Conservation (phyloP, 2,888 invertebrate genomes). For the Thereva unica region DNA sequence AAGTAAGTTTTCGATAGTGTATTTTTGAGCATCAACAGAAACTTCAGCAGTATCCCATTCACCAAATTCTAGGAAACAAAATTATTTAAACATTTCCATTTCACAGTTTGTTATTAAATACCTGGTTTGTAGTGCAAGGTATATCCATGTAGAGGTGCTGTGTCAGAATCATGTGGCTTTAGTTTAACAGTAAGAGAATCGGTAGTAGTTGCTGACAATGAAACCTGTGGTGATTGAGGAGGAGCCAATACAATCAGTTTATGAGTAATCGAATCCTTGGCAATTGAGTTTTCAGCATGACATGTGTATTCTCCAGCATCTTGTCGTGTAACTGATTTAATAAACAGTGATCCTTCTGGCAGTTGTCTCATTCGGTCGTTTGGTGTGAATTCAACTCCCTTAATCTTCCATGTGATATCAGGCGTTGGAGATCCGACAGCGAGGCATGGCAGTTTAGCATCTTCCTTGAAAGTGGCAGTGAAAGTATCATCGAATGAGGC, state of each 20-base stretch:
- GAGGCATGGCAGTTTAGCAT: constrained; percentile 86
- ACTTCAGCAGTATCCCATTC: constrained; percentile 90
- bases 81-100: background rate
- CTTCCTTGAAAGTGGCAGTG: constrained; percentile 88
- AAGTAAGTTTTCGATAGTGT: constrained; percentile 83
- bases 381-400: constrained; percentile 75
- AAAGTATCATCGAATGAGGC: constrained; percentile 94
- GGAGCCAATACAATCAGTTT: constrained; percentile 80
- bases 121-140: constrained; percentile 87
- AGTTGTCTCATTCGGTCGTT: constrained; percentile 82
- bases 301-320: constrained; percentile 96
- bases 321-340: constrained; percentile 83
- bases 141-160: constrained; percentile 89
- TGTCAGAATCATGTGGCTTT: constrained; percentile 74
- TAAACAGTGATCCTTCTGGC: constrained; percentile 88
- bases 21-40: constrained; percentile 76
- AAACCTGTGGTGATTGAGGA: constrained; percentile 76
- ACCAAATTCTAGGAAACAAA: constrained; percentile 70
- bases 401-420: constrained; percentile 86
- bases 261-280: constrained; percentile 89
- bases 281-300: constrained; percentile 89
- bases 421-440: constrained; percentile 92
- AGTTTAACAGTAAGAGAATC: constrained; percentile 74
- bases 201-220: constrained; percentile 74
- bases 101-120: constrained; percentile 34